Evolutionary conservation across 2,888 invertebrate species (phyloP).

Genomic region (Acanthoscelides obtectus): DNA sequence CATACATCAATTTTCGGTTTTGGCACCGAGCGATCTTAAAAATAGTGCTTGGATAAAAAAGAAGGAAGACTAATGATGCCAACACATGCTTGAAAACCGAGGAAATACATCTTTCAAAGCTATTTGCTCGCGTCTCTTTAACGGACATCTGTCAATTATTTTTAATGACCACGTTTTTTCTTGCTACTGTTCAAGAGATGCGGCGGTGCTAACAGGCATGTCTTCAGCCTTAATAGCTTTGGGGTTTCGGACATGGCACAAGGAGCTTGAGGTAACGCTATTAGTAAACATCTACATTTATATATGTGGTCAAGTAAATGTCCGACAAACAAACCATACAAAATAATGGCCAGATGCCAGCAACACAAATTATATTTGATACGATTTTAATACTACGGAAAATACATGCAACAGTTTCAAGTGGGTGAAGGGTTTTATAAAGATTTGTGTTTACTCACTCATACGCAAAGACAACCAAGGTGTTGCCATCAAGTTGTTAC

Average conservation of each 20-base stretch:
- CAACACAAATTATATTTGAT: too few relatives aligned
- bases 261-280: background rate
- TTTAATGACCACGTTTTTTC: constrained; percentile 4
- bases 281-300: background rate
- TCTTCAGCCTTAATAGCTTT: constrained; percentile 1
- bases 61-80: background rate
- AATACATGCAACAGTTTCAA: too few relatives aligned
- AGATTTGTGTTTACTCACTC: too few relatives aligned
- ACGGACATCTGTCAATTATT: constrained; percentile 12
- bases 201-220: background rate
- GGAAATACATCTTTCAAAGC: background rate
- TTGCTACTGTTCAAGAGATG: constrained; percentile 4
- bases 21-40: background rate
- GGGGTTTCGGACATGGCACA: background rate
- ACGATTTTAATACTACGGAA: too few relatives aligned
- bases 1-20: background rate
- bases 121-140: constrained; percentile 6
- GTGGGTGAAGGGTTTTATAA: too few relatives aligned
- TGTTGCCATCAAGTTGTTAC: too few relatives aligned
- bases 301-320: background rate
- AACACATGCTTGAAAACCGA: background rate
- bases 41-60: background rate
- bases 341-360: too few relatives aligned
- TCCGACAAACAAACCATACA: too few relatives aligned
- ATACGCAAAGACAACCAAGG: too few relatives aligned